Base-by-base conservation (phyloP, 2,888 invertebrate genomes). In the Apoda limacodes region DNA sequence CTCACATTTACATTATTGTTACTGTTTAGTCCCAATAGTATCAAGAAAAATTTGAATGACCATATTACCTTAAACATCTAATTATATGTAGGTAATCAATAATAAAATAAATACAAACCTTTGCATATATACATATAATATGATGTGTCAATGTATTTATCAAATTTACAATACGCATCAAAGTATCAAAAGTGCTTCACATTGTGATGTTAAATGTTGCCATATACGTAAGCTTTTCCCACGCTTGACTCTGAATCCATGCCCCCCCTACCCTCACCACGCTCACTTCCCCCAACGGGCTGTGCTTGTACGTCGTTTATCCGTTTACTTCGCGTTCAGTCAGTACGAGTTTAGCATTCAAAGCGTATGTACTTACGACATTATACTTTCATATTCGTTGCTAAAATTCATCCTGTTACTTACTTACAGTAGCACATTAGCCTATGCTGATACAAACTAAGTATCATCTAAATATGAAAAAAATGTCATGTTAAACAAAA, bases 301-400 rank as follows among this genome's bases (percentile, higher is more conserved):
- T 52, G 60, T 67, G 68, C 69, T 69, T 68, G 69, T 69, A 65
- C n/a, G n/a, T n/a, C n/a, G n/a, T n/a, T n/a, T n/a, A n/a, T n/a
- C n/a, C n/a, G n/a, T n/a, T n/a, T n/a, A n/a, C n/a, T n/a, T n/a
- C n/a, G n/a, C n/a, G 63, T 69, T 65, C 68, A 17, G 17, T 17
- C 17, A 68, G 68, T 71, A 69, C 72, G 68, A 60, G 69, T 62
- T 69, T 71, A 71, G 72, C 69, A 74, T 76, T 71, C 71, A 71
- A 67, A 72, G 68, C 67, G 62, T 56, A 65, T 64, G 61, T 69
- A 64, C 67, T 55, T 58, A 55, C 57, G 53, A 64, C 68, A 75
- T 74, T 70, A 75, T 66, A 74, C 68, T 69, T 70, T 67, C 63
- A 71, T 72, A 74, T 70, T 71, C 72, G 71, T 71, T 71, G 61